Evolutionary conservation across 2,888 invertebrate genomes (phyloP).

Genomic region (Pogonocherus hispidulus): DNA sequence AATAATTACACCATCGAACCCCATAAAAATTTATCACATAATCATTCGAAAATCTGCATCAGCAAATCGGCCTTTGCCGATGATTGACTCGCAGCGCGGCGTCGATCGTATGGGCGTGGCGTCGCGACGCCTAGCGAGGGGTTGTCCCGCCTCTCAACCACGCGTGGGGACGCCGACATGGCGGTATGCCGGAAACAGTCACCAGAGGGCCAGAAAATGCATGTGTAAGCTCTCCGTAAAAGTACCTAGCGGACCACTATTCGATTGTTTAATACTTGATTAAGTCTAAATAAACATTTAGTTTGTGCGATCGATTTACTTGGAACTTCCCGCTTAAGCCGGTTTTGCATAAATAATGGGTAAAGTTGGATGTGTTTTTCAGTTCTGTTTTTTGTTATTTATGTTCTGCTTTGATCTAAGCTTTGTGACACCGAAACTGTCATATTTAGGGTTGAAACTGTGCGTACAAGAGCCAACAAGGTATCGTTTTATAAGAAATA

Average conservation of each 20-base stretch:
- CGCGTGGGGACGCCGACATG: slow-evolving; percentile 53
- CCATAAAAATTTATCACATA: neutral
- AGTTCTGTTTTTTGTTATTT: slow-evolving; percentile 32
- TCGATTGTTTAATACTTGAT: slow-evolving; percentile 56
- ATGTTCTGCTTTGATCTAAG: slow-evolving; percentile 20
- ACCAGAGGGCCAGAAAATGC: slow-evolving; percentile 62
- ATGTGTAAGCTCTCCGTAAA: slow-evolving; percentile 58
- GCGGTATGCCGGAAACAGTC: slow-evolving; percentile 58
- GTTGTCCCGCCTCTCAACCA: slow-evolving; percentile 34
- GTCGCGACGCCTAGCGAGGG: slow-evolving; percentile 47
- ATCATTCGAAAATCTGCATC: neutral
- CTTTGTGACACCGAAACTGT: neutral
- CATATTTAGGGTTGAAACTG: neutral
- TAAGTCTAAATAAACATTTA: slow-evolving; percentile 54
- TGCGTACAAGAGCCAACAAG: neutral
- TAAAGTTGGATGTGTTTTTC: slow-evolving; percentile 53
- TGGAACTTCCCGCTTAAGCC: slow-evolving; percentile 41
- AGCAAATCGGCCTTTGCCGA: neutral
- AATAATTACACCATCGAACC: neutral
- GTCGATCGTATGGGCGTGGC: slow-evolving; percentile 46
- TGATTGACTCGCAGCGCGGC: slow-evolving; percentile 43
- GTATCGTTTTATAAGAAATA: neutral
- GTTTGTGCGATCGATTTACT: slow-evolving; percentile 48
- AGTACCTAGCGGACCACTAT: slow-evolving; percentile 60
- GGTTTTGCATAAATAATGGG: slow-evolving; percentile 52